Evolutionary conservation across 2,888 invertebrate genomes (phyloP), one percentile per base, ranked within the genome.

Genomic region (Erebia palarica): DNA sequence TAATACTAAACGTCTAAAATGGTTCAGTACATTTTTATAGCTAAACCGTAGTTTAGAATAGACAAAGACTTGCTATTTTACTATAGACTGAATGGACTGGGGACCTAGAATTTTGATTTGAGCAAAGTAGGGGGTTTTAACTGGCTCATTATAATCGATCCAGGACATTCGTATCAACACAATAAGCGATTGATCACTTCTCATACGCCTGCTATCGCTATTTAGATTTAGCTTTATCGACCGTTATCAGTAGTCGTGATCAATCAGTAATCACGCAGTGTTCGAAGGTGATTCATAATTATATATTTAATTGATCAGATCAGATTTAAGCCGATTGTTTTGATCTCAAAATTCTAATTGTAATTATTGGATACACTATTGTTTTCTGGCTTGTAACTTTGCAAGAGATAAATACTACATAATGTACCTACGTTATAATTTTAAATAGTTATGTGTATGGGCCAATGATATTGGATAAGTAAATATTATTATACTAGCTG

Each of bases 181-280:
- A 70, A 65, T 65, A 42, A 49, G 55, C 59, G 36, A 67, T 47
- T 59, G 47, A 66, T 55, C 9, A 59, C 10, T 60, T 70, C 53
- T 42, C 21, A 11, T 70, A 64, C 60, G 57, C 69, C 13, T 51
- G 42, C 66, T 72, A 72, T 72, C 72, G 57, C 18, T 63, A 63
- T 57, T 69, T 49, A 66, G 60, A 58, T 21, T 57, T 51, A 16
- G 49, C 60, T 59, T 67, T 67, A 67, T 67, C 67, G 47, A 36
- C 59, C 59, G 9, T 69, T 69, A 69, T 68, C 68, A 68, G 65
- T 42, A 36, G n/a, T 61, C 67, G 67, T 67, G 67, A 67, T 67
- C 44, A 47, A 67, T 67, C 67, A 67, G 47, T 59, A 21, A 67
- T 59, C 67, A 67, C 67, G 67, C 36, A 59, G 59, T 16, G 49